A percentile compares a stretch with the other conserved stretches of the same genome.
phyloP scores from a whole-genome alignment of 2,888 invertebrate species.

The Andrena fulva region DNA sequence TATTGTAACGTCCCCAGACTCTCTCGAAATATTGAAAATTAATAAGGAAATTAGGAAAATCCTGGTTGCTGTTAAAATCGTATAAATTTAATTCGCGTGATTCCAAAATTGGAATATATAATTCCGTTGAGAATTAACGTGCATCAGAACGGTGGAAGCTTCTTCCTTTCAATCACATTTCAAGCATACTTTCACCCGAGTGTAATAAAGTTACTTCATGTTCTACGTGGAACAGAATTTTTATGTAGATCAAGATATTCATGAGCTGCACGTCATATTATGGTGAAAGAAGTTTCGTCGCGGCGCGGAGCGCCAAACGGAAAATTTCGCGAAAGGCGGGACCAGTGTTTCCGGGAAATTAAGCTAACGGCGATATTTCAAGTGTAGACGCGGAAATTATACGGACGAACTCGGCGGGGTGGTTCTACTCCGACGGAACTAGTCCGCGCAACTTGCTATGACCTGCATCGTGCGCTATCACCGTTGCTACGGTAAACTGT shows the following conservation, averaged over 20 bases:
- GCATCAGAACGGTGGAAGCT: background rate
- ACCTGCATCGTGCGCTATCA: slow-evolving; percentile 14
- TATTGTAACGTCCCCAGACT: too few relatives aligned
- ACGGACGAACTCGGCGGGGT: slow-evolving; percentile 23
- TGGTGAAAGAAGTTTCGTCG: background rate
- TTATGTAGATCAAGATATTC: slow-evolving; percentile 44
- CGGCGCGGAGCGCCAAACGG: background rate
- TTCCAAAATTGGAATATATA: too few relatives aligned
- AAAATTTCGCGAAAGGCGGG: slow-evolving; percentile 16
- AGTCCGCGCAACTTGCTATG: slow-evolving; percentile 16
- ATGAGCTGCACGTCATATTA: slow-evolving; percentile 22
- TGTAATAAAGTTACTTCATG: slow-evolving; percentile 6
- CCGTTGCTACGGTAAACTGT: slow-evolving; percentile 20
- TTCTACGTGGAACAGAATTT: slow-evolving; percentile 30
- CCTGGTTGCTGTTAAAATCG: too few relatives aligned
- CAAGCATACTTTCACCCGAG: slow-evolving; percentile 28
- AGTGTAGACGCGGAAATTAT: slow-evolving; percentile 39
- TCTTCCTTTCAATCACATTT: slow-evolving; percentile 32
- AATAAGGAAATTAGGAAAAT: too few relatives aligned
- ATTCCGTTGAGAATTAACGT: too few relatives aligned
- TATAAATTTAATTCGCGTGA: background rate
- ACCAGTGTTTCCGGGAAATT: slow-evolving; percentile 31
- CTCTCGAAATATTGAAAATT: too few relatives aligned
- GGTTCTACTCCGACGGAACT: slow-evolving; percentile 18
- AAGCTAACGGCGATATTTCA: slow-evolving; percentile 50